Base-by-base conservation (phyloP, 2,888 invertebrate species). In the Plebejus anna region DNA sequence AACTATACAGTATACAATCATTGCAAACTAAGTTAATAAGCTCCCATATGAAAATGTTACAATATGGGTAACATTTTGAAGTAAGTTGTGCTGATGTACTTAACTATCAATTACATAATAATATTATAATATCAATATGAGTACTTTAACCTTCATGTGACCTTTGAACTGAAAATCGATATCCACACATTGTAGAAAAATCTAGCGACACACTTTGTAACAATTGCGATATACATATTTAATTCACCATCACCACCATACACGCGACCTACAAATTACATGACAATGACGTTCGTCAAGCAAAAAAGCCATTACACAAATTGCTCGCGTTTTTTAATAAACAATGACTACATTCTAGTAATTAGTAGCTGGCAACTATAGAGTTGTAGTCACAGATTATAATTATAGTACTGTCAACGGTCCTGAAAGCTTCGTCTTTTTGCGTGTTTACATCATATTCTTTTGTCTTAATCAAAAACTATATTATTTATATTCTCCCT, bases 281-380 rank as follows among this genome's bases (percentile, higher is more conserved):
- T 73, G 73, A 73, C 55, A 32, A 28, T 73, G 73, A 73, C 55
- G 51, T 32, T 55, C 66, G 51, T 55, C 28, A 16, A 55, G 13
- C 73, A 73, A 51, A 73, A 72, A 55, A 55, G 2, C 51, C 73
- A 73, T 73, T 73, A 73, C 32, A 73, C 32, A 51, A 73, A 73
- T 73, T 73, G 16, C 55, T 55, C 16, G 28, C 36, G 73, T 51
- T 73, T 72, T 72, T 73, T 22, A 28, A 55, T 36, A 55, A 55
- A 55, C 73, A 73, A 55, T 51, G 28, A 51, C 28, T 66, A 66
- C 32, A 36, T 66, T 66, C 32, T 66, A 36, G 66, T 66, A 66
- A 66, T 66, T 66, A 66, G 66, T 36, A 66, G 66, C 36, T 66
- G 32, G 66, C 32, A 36, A 36, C 66, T 16, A 66, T 66, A 66